Evolutionary conservation across 2,888 invertebrate genomes (phyloP).

Genomic region (Linnaemya tessellans): DNA sequence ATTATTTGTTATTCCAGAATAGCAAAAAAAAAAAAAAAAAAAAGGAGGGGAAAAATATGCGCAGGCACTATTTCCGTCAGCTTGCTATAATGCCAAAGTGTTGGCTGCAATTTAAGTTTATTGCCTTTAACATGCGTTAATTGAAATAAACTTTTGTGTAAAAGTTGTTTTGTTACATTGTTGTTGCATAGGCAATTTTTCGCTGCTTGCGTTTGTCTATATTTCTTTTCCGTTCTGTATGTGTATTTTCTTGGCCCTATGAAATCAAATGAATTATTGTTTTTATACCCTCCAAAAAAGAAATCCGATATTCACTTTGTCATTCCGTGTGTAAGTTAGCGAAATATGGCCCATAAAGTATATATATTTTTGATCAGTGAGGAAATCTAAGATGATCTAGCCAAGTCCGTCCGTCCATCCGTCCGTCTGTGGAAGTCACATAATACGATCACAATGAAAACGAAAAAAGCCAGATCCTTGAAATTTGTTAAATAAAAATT

Average conservation of each 20-base stretch:
- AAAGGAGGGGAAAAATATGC: too few relatives aligned
- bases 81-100: conserved; percentile 22
- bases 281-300: too few relatives aligned
- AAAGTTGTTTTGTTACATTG: background rate
- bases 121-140: conserved; percentile 35
- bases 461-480: too few relatives aligned
- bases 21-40: background rate
- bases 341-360: too few relatives aligned
- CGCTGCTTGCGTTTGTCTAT: background rate
- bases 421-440: too few relatives aligned
- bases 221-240: background rate
- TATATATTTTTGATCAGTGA: too few relatives aligned
- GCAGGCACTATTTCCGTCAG: conserved; percentile 35
- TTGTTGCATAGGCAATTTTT: background rate
- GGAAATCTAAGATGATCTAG: too few relatives aligned
- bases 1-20: background rate
- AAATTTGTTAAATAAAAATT: too few relatives aligned
- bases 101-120: conserved; percentile 31
- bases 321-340: too few relatives aligned
- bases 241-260: background rate
- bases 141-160: conserved; percentile 38
- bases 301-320: conserved; percentile 8
- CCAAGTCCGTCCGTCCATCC: too few relatives aligned
- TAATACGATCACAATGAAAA: too few relatives aligned
- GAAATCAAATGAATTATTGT: conserved; percentile 35